Evolutionary conservation across 2,888 invertebrate genomes (phyloP), one percentile per base, ranked within the genome.

Genomic region (Syrista parreyssii): DNA sequence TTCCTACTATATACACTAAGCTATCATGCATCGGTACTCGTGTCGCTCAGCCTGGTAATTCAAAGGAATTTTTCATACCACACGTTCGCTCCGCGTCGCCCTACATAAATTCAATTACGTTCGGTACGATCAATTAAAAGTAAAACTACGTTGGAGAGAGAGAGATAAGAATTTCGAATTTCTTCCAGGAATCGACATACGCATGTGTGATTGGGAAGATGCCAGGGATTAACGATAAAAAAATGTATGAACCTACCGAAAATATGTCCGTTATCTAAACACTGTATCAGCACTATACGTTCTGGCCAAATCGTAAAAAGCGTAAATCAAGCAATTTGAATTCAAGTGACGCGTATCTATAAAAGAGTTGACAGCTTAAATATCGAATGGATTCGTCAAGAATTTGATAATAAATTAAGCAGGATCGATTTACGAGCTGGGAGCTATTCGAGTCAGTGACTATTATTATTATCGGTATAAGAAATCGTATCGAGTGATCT

Each of bases 181-280:
- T 68, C 36, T 74, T 74, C 73, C 69, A 31, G 32, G 34, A 69
- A 73, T 35, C 55, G 30, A 1, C 36, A 30, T 40, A 31, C 72
- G 35, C 69, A 76, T 76, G 78, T 79, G 77, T 23, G 23, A 72
- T 77, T 73, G 30, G 35, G 12, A 40, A 77, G 78, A 75, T 69
- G 36, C 55, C 33, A 80, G 77, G 69, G 72, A 77, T 79, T 77
- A 76, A 76, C 74, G 75, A 76, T 75, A 79, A 74, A 76, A 78
- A 78, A 55, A 23, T 55, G 1, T 55, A 23, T 4, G 40, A 15
- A 9, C 23, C 55, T 23, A 1, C 23, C 23, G 9, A 23, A 55
- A 23, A 55, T 55, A 23, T 23, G 23, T 23, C 23, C 55, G 55
- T 15, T 55, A 55, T 23, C 55, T 23, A 55, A 55, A 55, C 55